A percentile compares a stretch with the other conserved stretches of the same genome.
phyloP scores from a whole-genome alignment of 2,888 invertebrate species.

The Cenopis cana region DNA sequence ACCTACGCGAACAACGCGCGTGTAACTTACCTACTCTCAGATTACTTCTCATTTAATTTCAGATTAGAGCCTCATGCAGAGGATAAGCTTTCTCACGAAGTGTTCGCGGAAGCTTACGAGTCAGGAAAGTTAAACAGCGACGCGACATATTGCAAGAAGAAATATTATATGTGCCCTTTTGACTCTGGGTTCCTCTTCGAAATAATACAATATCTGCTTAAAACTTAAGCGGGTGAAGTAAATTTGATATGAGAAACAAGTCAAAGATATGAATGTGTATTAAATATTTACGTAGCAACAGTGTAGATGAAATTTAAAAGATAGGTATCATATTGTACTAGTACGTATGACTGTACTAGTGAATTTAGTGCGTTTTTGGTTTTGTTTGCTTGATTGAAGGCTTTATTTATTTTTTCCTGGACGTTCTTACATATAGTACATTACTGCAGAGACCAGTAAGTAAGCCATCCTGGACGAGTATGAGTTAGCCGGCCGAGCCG shows the following conservation, averaged over 20 bases:
- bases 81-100: constrained; percentile 54
- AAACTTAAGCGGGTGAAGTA: constrained; percentile 16
- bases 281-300: background rate
- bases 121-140: constrained; percentile 53
- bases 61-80: constrained; percentile 39
- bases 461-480: too few species aligned
- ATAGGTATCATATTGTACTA: too few species aligned
- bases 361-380: too few species aligned
- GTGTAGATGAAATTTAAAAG: background rate
- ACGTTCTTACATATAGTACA: too few species aligned
- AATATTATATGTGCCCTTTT: constrained; percentile 65
- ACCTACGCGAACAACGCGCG: too few species aligned
- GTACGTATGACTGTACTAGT: background rate
- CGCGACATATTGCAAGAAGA: constrained; percentile 55
- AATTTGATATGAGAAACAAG: background rate
- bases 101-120: constrained; percentile 63
- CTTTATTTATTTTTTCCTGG: background rate
- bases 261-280: background rate
- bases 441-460: too few species aligned
- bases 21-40: constrained; percentile 5
- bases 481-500: too few species aligned
- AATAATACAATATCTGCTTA: constrained; percentile 62
- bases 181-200: constrained; percentile 60
- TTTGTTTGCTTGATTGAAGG: background rate
- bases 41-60: constrained; percentile 12